phyloP scores from a whole-genome alignment of 2,113 vertebrate genomes.

The Chloropsis hardwickii region DNA sequence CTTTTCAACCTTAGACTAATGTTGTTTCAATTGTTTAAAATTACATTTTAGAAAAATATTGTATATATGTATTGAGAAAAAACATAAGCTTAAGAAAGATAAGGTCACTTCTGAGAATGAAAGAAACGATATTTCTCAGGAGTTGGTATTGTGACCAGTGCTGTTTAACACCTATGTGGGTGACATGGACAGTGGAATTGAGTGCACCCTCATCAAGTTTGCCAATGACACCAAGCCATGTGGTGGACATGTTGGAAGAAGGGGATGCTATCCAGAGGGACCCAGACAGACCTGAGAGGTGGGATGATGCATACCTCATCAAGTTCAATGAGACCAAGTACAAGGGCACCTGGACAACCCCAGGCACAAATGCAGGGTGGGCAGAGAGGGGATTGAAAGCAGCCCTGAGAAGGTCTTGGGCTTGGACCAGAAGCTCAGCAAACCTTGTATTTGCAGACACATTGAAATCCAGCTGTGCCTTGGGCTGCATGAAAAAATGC shows the following conservation, averaged over 20 bases:
- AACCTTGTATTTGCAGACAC: background rate
- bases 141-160: accelerated
- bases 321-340: background rate
- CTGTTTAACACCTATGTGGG: background rate
- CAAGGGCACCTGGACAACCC: background rate
- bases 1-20: background rate
- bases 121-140: background rate
- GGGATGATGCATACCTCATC: too few species aligned
- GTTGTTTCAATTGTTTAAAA: background rate
- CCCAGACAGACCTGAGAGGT: background rate
- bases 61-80: background rate
- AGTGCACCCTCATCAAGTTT: background rate
- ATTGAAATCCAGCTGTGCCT: background rate
- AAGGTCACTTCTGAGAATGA: background rate
- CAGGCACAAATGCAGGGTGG: background rate
- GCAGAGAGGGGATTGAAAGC: background rate
- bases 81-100: background rate
- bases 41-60: background rate
- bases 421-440: background rate
- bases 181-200: accelerated
- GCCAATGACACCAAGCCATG: accelerated
- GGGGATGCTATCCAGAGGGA: background rate
- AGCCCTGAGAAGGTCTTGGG: background rate
- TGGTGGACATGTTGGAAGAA: background rate
- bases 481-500: background rate